phyloP scores from a whole-genome alignment of 2,113 vertebrate species.

The Ictalurus furcatus region DNA sequence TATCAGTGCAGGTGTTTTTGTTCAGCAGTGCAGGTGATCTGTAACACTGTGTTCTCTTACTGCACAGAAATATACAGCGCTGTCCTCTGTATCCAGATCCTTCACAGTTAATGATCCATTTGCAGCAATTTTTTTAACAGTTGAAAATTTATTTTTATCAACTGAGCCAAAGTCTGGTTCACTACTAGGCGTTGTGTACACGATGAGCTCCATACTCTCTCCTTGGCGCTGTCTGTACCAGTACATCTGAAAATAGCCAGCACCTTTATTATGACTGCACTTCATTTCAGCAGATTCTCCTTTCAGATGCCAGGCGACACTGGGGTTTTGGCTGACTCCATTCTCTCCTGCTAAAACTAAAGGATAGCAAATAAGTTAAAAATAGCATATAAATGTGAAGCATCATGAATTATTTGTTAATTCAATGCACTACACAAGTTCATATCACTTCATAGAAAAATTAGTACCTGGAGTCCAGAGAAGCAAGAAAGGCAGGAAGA shows the following conservation, averaged over 20 bases:
- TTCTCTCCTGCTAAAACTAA: conserved; percentile 7
- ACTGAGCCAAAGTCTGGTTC: background rate
- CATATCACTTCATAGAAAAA: background rate
- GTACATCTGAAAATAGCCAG: conserved; percentile 49
- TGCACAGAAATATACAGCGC: conserved; percentile 19
- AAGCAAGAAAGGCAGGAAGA: conserved; percentile 10
- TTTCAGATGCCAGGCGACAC: background rate
- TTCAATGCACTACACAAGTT: background rate
- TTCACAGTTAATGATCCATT: conserved; percentile 59
- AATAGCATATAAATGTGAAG: too few relatives aligned
- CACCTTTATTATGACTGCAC: conserved; percentile 40
- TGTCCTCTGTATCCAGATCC: conserved; percentile 41
- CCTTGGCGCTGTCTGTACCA: conserved; percentile 65
- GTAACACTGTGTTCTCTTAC: too few relatives aligned
- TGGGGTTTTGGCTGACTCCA: conserved; percentile 51
- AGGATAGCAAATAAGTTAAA: background rate
- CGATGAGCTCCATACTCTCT: conserved; percentile 52
- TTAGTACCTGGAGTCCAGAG: background rate
- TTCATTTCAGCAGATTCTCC: conserved; percentile 40
- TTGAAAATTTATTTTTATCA: background rate
- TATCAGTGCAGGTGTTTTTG: too few relatives aligned
- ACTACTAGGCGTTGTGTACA: background rate
- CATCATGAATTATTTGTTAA: background rate
- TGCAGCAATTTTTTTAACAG: background rate
- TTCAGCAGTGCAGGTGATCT: too few relatives aligned